Percentiles rank a stretch among this genome's conserved stretches.
phyloP scores from a whole-genome alignment of 37 sponge, comb jelly and placozoan species.

The Hexactinellida sp. region DNA sequence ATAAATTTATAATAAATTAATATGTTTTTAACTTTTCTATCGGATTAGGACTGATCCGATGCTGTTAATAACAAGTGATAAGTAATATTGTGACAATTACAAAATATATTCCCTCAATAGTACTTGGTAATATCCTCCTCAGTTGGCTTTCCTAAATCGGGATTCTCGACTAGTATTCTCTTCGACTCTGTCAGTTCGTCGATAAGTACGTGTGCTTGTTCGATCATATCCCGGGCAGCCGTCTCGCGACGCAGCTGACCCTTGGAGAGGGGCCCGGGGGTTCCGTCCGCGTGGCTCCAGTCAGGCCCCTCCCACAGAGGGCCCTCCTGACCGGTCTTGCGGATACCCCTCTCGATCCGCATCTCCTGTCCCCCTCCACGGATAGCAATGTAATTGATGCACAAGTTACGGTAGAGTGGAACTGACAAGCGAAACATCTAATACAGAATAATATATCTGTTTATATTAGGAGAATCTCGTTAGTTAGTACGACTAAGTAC shows the following conservation, averaged over 20 bases:
- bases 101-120: neutral
- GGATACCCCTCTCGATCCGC: neutral
- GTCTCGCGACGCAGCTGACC: neutral
- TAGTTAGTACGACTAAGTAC: no score
- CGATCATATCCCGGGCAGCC: neutral
- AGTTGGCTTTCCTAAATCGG: neutral
- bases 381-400: neutral
- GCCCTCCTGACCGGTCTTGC: neutral
- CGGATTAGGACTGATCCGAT: no score
- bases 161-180: neutral
- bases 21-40: no score
- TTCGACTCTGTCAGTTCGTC: neutral
- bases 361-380: neutral
- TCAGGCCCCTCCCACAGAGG: neutral
- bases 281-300: neutral
- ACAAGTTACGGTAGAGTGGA: neutral
- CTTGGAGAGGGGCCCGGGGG: neutral
- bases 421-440: neutral
- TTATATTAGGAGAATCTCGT: no score
- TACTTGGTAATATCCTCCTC: neutral
- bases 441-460: no score
- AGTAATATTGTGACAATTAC: no score
- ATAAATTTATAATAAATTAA: no score
- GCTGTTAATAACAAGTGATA: no score
- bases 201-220: neutral